Percentiles rank a stretch among this genome's conserved stretches.
These are phyloP conservation scores for Ennomos erosarius DNA, from an alignment of 2,888 invertebrate genomes.

Conservation along the genomic window DNA sequence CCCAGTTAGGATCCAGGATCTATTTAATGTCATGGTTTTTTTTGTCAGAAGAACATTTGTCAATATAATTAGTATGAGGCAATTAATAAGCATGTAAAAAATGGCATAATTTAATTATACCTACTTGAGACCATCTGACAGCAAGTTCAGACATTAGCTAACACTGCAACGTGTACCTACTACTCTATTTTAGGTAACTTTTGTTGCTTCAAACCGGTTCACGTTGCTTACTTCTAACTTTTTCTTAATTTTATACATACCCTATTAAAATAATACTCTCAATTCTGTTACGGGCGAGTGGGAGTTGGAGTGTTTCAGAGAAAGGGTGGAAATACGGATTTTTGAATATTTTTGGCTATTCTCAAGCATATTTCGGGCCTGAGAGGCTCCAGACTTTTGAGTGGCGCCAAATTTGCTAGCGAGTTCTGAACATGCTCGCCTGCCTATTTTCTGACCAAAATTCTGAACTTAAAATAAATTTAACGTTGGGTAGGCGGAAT, in stretches of 20 bases:
- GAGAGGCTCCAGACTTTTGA: conserved; percentile 17
- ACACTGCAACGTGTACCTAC: too few relatives aligned
- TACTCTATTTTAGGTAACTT: too few relatives aligned
- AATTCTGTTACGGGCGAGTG: conserved; percentile 21
- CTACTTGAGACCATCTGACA: too few relatives aligned
- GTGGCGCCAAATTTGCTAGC: conserved; percentile 22
- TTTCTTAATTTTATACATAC: not conserved
- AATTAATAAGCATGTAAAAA: too few relatives aligned
- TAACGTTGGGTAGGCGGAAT: conserved; percentile 3
- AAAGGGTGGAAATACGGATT: conserved; percentile 22
- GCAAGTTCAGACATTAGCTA: too few relatives aligned
- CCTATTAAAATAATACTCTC: conserved; percentile 25
- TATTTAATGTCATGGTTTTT: too few relatives aligned
- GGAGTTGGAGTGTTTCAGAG: conserved; percentile 22
- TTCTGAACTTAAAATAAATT: conserved; percentile 10
- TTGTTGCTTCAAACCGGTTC: too few relatives aligned
- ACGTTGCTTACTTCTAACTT: too few relatives aligned
- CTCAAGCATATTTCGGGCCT: conserved; percentile 16
- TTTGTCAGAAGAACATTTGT: too few relatives aligned
- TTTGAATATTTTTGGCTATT: conserved; percentile 12
- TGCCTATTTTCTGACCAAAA: conserved; percentile 14
- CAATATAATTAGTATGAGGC: too few relatives aligned
- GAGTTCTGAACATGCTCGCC: conserved; percentile 15
- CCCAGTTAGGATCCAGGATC: too few relatives aligned
- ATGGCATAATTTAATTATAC: too few relatives aligned